Base-by-base conservation (phyloP, 2,888 invertebrate genomes). In the Stictocephala bisonia region DNA sequence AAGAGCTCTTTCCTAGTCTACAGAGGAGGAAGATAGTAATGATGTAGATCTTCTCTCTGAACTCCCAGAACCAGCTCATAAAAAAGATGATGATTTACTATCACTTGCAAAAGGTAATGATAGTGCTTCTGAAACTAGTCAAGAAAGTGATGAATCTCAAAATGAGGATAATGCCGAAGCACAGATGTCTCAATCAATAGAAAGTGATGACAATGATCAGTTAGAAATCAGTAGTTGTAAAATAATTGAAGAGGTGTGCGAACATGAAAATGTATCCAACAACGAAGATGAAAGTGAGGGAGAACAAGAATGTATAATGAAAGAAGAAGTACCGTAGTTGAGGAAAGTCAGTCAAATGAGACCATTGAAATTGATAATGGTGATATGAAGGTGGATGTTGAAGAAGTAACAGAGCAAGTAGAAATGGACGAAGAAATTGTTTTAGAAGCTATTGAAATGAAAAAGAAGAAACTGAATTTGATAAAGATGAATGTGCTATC, bases 11-110 rank as follows among this genome's bases (percentile, higher is more conserved):
- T 84, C 83, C 27, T 84, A 85, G 76, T 82, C 84, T 29, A 83
- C 83, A 73, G 83, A 83, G 4, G 85, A 85, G 77, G 83, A 83
- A 71, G 85, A 83, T 60, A 83, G 82, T 70, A 80, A 80, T 56
- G 83, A 83, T 71, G 84, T 84, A 73, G 82, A 82, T 67, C 79
- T 85, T 22, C 78, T 84, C 29, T 77, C 68, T 15, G 71, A 56
- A 22, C 11, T 40, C 0, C 51, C 50, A 31, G 48, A 56, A n/a
- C 50, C 71, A 13, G 18, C 27, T 13, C 26, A 64, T 26, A 64
- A 40, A 15, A 64, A 64, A 44, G 64, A 64, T 7, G 11, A 60
- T 35, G 15, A 41, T 15, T 40, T 44, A n/a, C 24, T 64, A 3
- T 26, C 64, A 1, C 24, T 40, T 15, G 40, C 22, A 1, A 60